Percentiles rank a stretch among this genome's conserved stretches.
phyloP scores from a whole-genome alignment of 1,140 invertebrate species.

The Zophobas atratus region DNA sequence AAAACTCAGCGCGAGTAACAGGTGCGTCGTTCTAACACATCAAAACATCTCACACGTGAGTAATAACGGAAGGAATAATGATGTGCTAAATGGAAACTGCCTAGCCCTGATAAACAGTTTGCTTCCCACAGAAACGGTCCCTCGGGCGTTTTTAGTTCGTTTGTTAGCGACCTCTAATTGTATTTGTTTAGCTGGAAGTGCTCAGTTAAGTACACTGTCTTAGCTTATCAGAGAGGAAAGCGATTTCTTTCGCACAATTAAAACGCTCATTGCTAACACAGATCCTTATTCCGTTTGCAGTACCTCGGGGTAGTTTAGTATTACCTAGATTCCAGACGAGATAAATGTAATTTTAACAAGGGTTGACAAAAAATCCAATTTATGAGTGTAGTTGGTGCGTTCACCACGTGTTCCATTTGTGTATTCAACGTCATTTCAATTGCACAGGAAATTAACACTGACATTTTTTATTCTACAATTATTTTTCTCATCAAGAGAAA shows the following conservation, averaged over 20 bases:
- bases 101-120: slow-evolving; percentile 34
- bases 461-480: too few relatives aligned
- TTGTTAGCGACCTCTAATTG: slow-evolving; percentile 42
- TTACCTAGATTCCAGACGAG: slow-evolving; percentile 14
- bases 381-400: too few relatives aligned
- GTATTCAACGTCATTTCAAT: too few relatives aligned
- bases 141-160: slow-evolving; percentile 32
- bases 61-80: slow-evolving; percentile 35
- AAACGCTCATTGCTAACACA: slow-evolving; percentile 14
- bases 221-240: slow-evolving; percentile 11
- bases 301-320: slow-evolving; percentile 22
- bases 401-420: too few relatives aligned
- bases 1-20: slow-evolving; percentile 31
- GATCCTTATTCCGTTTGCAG: slow-evolving; percentile 10
- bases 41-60: slow-evolving; percentile 28
- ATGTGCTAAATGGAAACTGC: slow-evolving; percentile 42
- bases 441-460: too few relatives aligned
- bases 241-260: slow-evolving; percentile 36
- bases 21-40: slow-evolving; percentile 26
- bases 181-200: slow-evolving; percentile 40
- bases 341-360: background rate
- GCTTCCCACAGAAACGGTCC: slow-evolving; percentile 27
- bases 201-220: slow-evolving; percentile 36
- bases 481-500: too few relatives aligned
- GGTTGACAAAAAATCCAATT: background rate